Conservation (phyloP, 2,888 invertebrate genomes). For the Harmothoe impar region DNA sequence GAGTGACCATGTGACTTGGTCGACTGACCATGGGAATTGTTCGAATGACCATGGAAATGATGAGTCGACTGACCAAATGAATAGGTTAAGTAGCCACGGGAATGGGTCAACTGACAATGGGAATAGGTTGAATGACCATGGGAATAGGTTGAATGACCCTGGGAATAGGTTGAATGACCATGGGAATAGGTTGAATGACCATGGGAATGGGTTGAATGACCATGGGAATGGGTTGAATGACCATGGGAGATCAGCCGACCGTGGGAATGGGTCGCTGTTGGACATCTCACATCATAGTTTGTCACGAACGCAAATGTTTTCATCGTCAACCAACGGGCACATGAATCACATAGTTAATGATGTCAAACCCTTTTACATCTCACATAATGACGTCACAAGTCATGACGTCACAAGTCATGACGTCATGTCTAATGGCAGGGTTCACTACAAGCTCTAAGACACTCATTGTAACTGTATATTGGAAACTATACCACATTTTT, state of each 20-base stretch:
- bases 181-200: too few relatives aligned
- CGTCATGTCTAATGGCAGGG: constrained; percentile 46
- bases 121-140: neutral
- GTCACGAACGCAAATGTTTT: neutral
- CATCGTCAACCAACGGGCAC: neutral
- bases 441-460: neutral
- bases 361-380: neutral
- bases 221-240: neutral
- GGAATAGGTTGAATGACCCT: too few relatives aligned
- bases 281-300: constrained; percentile 15
- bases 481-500: neutral
- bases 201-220: neutral
- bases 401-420: neutral
- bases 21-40: neutral
- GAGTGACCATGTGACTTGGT: neutral
- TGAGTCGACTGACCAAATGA: too few relatives aligned
- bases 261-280: neutral
- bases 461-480: constrained; percentile 34
- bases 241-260: too few relatives aligned
- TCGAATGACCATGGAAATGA: neutral
- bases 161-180: too few relatives aligned
- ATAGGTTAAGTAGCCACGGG: too few relatives aligned
- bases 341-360: neutral
- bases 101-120: neutral
- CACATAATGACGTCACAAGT: neutral